Evolutionary conservation across 2,888 invertebrate species (phyloP).

Genomic region (Agonopterix subpropinquella): DNA sequence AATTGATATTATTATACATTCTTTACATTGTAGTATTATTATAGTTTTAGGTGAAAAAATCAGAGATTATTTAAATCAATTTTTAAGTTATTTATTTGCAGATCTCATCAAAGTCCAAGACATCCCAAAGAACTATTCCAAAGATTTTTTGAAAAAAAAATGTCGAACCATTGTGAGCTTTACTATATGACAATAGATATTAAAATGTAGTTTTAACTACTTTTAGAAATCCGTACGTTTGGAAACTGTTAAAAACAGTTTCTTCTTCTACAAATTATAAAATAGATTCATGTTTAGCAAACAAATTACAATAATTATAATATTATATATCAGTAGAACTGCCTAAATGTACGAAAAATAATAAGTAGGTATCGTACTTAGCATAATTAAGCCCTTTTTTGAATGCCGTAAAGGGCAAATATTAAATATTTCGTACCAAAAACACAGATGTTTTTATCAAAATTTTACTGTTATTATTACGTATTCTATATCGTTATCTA

Average conservation of each 20-base stretch:
- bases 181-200: slow-evolving; percentile 58
- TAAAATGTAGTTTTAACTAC: neutral
- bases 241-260: neutral
- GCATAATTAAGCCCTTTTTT: too few species aligned
- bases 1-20: neutral
- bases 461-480: too few species aligned
- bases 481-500: too few species aligned
- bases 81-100: slow-evolving; percentile 17
- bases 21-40: neutral
- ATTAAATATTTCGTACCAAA: too few species aligned
- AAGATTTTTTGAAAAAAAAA: slow-evolving; percentile 27
- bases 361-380: neutral
- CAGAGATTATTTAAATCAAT: neutral
- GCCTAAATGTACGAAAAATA: neutral
- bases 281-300: neutral
- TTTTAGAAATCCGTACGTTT: neutral
- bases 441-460: too few species aligned
- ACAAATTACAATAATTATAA: neutral
- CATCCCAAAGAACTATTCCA: slow-evolving; percentile 55
- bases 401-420: too few species aligned
- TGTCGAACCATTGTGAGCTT: slow-evolving; percentile 37
- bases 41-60: neutral
- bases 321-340: neutral
- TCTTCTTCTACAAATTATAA: neutral
- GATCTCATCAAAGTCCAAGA: slow-evolving; percentile 38